phyloP scores from a whole-genome alignment of 1,140 invertebrate species.

The Stegodyphus dumicola region DNA sequence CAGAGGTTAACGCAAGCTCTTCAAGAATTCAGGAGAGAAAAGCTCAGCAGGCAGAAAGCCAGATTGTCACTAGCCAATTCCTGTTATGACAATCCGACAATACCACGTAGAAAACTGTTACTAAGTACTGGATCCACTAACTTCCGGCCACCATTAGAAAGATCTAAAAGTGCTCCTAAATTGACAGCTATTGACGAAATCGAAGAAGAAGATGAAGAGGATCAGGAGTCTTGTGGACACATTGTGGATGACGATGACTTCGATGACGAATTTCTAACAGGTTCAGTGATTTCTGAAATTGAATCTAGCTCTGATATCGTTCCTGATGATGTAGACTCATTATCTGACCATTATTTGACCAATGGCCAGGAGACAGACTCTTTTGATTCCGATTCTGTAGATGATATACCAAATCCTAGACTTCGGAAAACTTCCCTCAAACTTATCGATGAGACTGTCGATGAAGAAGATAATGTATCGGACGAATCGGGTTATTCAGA shows the following conservation, averaged over 20 bases:
- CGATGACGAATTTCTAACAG: slow-evolving; percentile 48
- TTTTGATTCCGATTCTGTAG: slow-evolving; percentile 59
- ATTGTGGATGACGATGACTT: slow-evolving; percentile 39
- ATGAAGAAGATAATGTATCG: slow-evolving; percentile 66
- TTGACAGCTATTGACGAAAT: slow-evolving; percentile 92
- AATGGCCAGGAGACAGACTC: slow-evolving; percentile 49
- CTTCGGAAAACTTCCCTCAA: slow-evolving; percentile 23
- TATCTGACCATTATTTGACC: slow-evolving; percentile 58
- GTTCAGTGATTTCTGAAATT: slow-evolving; percentile 58
- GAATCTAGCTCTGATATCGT: slow-evolving; percentile 62
- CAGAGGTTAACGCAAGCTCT: slow-evolving; percentile 84
- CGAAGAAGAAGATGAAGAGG: slow-evolving; percentile 73
- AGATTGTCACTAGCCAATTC: slow-evolving; percentile 82
- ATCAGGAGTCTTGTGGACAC: neutral
- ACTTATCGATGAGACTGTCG: slow-evolving; percentile 57
- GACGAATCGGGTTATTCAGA: slow-evolving; percentile 68
- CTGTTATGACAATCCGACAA: slow-evolving; percentile 67
- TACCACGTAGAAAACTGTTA: slow-evolving; percentile 71
- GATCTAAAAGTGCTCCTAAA: slow-evolving; percentile 95
- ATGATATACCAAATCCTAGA: slow-evolving; percentile 48
- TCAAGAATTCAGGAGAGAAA: slow-evolving; percentile 93
- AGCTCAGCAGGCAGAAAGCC: slow-evolving; percentile 92
- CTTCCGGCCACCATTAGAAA: slow-evolving; percentile 87
- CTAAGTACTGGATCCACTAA: slow-evolving; percentile 78
- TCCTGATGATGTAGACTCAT: slow-evolving; percentile 58